Percentiles rank a stretch among this genome's conserved stretches.
These are phyloP conservation scores for Montipora capitata DNA, from an alignment of 92 coral and sea anemone genomes.

Conservation along the genomic window DNA sequence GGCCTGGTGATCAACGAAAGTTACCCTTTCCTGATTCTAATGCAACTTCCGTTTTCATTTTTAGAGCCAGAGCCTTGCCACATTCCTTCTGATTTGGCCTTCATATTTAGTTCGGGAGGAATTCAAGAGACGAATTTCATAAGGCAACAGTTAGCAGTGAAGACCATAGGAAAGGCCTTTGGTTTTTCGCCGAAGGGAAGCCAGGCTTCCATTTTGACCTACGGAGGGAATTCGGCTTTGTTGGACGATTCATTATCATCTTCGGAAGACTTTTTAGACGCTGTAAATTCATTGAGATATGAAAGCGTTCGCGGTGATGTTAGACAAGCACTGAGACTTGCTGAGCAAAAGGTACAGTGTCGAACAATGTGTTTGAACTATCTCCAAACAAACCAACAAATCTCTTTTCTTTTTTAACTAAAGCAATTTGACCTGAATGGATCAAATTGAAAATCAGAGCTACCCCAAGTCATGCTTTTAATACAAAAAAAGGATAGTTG, in stretches of 20 bases:
- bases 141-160: constrained; percentile 47
- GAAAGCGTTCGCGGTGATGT: constrained; percentile 10
- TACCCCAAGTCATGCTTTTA: too few species aligned
- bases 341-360: constrained; percentile 1
- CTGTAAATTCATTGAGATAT: constrained; percentile 20
- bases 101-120: constrained; percentile 66
- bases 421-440: too few species aligned
- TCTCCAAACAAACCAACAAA: too few species aligned
- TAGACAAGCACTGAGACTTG: constrained; percentile 25
- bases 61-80: constrained; percentile 48
- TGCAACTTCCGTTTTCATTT: constrained; percentile 21
- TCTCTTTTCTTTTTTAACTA: too few species aligned
- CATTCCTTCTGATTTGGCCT: constrained; percentile 67
- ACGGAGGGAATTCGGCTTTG: constrained; percentile 22
- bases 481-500: too few species aligned
- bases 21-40: too few species aligned
- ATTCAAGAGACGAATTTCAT: constrained; percentile 49
- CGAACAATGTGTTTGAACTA: too few species aligned
- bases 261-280: constrained; percentile 4
- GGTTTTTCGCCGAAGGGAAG: constrained; percentile 36
- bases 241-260: constrained; percentile 15
- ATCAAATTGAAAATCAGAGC: too few species aligned
- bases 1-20: too few species aligned
- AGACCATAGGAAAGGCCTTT: constrained; percentile 58
- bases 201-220: constrained; percentile 57